phyloP scores from a whole-genome alignment of 2,797 vertebrate species.

The Psittacula derbiana region DNA sequence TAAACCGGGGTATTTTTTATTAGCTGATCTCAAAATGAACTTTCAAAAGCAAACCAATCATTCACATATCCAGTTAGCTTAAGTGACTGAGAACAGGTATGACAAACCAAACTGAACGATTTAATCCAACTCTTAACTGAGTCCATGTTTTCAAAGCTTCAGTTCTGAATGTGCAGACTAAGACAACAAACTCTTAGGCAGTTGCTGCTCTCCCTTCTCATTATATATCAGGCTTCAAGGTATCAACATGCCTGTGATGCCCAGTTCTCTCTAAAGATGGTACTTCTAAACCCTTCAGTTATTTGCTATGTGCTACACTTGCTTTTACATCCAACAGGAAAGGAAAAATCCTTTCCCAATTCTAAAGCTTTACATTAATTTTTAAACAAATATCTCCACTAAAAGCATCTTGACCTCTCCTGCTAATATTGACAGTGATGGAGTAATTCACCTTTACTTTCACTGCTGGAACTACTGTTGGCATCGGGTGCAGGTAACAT shows the following conservation, averaged over 20 bases:
- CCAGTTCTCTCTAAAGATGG: neutral
- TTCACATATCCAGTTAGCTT: neutral
- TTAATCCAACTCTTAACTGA: neutral
- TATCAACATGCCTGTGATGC: neutral
- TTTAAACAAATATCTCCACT: neutral
- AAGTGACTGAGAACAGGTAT: neutral
- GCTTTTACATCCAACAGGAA: neutral
- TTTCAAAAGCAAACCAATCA: neutral
- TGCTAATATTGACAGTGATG: neutral
- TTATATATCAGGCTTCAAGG: neutral
- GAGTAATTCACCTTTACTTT: constrained; percentile 88
- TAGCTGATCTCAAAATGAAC: neutral
- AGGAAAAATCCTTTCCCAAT: neutral
- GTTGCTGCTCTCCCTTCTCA: neutral
- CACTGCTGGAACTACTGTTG: constrained; percentile 86
- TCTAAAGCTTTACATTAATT: neutral
- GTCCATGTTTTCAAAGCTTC: neutral
- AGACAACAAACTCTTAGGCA: neutral
- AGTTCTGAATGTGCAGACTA: neutral
- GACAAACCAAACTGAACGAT: neutral
- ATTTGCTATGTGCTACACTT: neutral
- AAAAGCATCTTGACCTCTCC: neutral
- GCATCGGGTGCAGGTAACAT: constrained; percentile 95
- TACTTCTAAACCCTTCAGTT: neutral
- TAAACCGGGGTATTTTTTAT: neutral